Base-by-base conservation (phyloP, 53 echinoderm and acorn worm genomes). In the Astropecten irregularis region DNA sequence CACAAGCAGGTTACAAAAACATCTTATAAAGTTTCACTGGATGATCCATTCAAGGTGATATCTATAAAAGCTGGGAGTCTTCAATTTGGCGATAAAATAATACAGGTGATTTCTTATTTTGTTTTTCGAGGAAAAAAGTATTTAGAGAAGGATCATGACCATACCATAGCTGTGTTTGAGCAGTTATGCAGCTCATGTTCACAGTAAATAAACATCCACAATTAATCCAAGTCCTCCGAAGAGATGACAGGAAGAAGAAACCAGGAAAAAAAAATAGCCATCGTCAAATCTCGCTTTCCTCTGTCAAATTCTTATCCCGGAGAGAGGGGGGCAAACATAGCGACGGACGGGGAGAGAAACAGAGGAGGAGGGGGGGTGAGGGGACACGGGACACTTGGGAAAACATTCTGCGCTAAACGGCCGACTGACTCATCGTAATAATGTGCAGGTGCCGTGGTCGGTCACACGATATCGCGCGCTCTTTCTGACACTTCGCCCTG, bases 371-470 rank as follows among this genome's bases (percentile, higher is more conserved):
- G 74, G 32, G 50, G 16, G 70, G 47, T 11, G 47, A 48, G 47
- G 49, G 58, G 35, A 25, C 35, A 26, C n/a, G 40, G 74, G 32
- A 57, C 74, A 74, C 74, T 57, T 74, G 74, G 74, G 74, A 74
- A 74, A 74, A 74, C 74, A 74, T 57, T 9, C 39, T 35, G 56
- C 40, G 74, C 74, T 74, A 74, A 74, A 74, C 58, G 74, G 74
- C 58, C 40, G 56, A 74, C 74, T 74, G 74, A 74, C 74, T 74
- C 74, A 74, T 74, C 74, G 58, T 57, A 74, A 74, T 74, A 74
- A 74, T 74, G 74, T 74, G 57, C 74, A 74, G 74, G 74, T 74
- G 74, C 74, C 39, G 52, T 19, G 55, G 20, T n/a, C 38, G 58
- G 74, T 57, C 74, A 74, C 74, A 74, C 74, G 74, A 74, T 74